A percentile compares a stretch with the other conserved stretches of the same genome.
These are phyloP conservation scores for Melipona bicolor DNA, from an alignment of 2,888 invertebrate genomes.

Conservation along the genomic window DNA sequence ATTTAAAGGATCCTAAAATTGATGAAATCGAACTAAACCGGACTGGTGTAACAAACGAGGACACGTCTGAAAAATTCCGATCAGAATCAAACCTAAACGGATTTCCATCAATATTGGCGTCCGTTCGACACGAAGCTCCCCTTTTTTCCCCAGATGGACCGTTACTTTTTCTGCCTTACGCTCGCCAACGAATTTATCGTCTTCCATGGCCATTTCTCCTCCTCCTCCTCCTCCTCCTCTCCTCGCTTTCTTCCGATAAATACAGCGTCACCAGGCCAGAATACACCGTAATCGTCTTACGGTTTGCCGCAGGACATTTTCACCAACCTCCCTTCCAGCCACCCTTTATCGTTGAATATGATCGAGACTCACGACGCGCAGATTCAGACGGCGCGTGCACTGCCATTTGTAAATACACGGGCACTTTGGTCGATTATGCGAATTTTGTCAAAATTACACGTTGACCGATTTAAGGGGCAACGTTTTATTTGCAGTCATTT, in stretches of 20 bases:
- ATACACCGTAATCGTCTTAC: conserved; percentile 61
- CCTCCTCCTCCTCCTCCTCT: background rate
- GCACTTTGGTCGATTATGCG: background rate
- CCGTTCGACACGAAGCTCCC: conserved; percentile 1
- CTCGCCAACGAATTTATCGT: conserved; percentile 49
- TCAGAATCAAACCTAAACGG: conserved; percentile 11
- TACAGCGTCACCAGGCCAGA: conserved; percentile 35
- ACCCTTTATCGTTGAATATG: conserved; percentile 55
- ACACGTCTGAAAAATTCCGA: background rate
- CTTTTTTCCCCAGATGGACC: conserved; percentile 1
- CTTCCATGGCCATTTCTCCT: background rate
- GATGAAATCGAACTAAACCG: no score
- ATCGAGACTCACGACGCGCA: conserved; percentile 37
- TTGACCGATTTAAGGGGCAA: no score
- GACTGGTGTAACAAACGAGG: no score
- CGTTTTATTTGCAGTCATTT: no score
- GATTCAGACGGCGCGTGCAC: background rate
- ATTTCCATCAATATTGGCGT: conserved; percentile 28
- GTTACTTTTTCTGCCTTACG: conserved; percentile 36
- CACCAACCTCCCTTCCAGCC: conserved; percentile 26
- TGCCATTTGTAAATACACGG: conserved; percentile 13
- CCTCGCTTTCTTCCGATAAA: conserved; percentile 38
- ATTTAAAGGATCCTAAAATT: no score
- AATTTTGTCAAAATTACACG: no score
- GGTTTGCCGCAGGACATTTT: conserved; percentile 58